Conservation (phyloP, 2,888 invertebrate species). For the Xanthostigma xanthostigma region DNA sequence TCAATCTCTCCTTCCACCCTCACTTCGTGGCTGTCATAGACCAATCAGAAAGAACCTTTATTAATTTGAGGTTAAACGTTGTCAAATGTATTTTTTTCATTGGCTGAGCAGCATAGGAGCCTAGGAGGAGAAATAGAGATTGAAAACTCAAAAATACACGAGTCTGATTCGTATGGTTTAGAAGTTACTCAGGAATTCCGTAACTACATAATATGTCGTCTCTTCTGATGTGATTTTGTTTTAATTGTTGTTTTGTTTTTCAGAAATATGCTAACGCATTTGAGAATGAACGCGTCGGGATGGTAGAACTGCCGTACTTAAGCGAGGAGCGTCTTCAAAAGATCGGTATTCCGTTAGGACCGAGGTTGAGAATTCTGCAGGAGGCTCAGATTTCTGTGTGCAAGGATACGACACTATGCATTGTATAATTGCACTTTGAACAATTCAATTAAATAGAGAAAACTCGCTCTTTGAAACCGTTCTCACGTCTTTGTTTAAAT, state of each 20-base stretch:
- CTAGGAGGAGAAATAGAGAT: too few species aligned
- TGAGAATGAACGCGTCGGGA: constrained; percentile 74
- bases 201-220: too few species aligned
- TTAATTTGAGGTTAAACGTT: too few species aligned
- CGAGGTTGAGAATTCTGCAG: constrained; percentile 72
- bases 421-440: constrained; percentile 29
- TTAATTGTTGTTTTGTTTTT: constrained; percentile 19
- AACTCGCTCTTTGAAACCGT: too few species aligned
- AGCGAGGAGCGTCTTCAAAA: constrained; percentile 77
- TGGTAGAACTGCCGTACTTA: constrained; percentile 80
- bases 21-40: too few species aligned
- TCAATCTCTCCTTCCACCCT: too few species aligned
- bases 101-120: too few species aligned
- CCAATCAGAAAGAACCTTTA: too few species aligned
- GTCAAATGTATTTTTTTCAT: too few species aligned
- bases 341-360: constrained; percentile 82
- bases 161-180: not conserved
- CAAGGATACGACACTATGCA: constrained; percentile 47
- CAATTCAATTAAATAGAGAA: too few species aligned
- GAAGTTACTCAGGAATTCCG: not conserved
- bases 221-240: constrained; percentile 4
- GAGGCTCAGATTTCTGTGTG: constrained; percentile 59
- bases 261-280: constrained; percentile 78
- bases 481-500: not conserved
- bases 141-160: too few species aligned